phyloP scores from a whole-genome alignment of 2,113 vertebrate genomes.

The Gymnorhina tibicen region DNA sequence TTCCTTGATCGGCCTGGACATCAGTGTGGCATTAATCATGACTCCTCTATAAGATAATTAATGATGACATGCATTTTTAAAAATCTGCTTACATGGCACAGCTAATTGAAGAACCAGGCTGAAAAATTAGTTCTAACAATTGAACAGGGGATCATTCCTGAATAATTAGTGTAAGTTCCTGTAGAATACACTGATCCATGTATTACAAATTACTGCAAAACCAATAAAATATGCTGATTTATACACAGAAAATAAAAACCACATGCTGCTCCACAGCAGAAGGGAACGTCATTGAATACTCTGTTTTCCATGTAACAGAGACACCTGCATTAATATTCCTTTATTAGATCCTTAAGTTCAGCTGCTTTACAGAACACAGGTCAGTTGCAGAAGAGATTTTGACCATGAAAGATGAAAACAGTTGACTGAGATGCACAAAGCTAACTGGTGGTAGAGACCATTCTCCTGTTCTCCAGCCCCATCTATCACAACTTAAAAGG shows the following conservation, averaged over 20 bases:
- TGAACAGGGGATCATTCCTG: not conserved
- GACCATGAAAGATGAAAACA: not conserved
- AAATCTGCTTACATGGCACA: not conserved
- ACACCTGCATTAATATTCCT: constrained; percentile 5
- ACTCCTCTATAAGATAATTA: not conserved
- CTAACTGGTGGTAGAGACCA: not conserved
- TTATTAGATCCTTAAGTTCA: not conserved
- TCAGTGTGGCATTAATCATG: not conserved
- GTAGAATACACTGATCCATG: not conserved
- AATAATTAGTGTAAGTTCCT: not conserved
- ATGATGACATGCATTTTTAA: not conserved
- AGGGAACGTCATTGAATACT: not conserved
- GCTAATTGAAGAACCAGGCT: not conserved
- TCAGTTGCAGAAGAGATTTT: not conserved
- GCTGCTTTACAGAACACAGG: not conserved
- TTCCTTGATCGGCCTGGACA: not conserved
- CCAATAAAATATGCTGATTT: not conserved
- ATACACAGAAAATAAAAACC: not conserved
- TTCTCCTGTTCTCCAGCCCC: not conserved
- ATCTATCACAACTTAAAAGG: not conserved
- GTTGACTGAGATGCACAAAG: not conserved
- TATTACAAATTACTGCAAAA: not conserved
- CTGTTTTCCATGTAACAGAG: not conserved
- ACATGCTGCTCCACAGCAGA: not conserved
- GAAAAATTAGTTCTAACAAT: not conserved